These are phyloP conservation scores for Dasysyrphus albostriatus DNA, from an alignment of 2,888 invertebrate genomes.

Conservation along the genomic window DNA sequence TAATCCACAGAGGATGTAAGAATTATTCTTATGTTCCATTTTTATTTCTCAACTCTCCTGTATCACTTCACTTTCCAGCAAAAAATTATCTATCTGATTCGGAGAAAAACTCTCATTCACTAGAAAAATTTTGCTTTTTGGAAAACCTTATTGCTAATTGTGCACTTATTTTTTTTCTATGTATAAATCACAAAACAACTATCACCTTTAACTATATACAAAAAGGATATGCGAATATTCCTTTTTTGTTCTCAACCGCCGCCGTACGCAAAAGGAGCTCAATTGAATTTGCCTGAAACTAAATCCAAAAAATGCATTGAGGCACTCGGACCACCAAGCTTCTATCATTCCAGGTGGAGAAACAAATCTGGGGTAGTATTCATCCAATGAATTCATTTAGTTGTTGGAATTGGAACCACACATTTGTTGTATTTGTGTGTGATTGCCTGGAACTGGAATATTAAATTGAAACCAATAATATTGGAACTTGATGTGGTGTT, in stretches of 20 bases:
- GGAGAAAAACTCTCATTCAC: not conserved
- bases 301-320: not conserved
- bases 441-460: not conserved
- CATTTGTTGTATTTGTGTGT: not conserved
- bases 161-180: not conserved
- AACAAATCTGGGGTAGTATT: not conserved
- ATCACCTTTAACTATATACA: not conserved
- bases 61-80: not conserved
- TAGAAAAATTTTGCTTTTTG: not conserved
- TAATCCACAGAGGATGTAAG: conserved; percentile 62
- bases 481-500: no score
- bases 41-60: not conserved
- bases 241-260: conserved; percentile 48
- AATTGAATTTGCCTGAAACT: conserved; percentile 49
- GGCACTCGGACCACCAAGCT: not conserved
- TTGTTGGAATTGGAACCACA: no score
- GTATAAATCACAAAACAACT: not conserved
- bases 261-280: conserved; percentile 68
- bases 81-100: not conserved
- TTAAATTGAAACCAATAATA: no score
- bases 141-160: not conserved
- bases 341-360: not conserved
- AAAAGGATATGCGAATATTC: conserved; percentile 17
- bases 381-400: not conserved
- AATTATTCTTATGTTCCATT: conserved; percentile 62